A percentile compares a stretch with the other conserved stretches of the same genome.
phyloP scores from a whole-genome alignment of 2,797 vertebrate genomes.

The Parauchenoglanis punctatus region DNA sequence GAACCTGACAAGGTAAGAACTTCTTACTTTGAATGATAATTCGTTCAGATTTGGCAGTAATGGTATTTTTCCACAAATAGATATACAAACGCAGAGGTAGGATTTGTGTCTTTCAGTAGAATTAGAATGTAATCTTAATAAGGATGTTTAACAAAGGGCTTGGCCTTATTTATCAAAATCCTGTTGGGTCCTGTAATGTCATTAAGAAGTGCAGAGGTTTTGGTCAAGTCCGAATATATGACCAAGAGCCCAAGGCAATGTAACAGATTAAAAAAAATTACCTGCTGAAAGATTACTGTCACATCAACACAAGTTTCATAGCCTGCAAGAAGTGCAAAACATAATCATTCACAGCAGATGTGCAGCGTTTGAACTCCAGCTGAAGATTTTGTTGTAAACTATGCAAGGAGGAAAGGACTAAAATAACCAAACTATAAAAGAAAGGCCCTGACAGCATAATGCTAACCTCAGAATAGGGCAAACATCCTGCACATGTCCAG shows the following conservation, averaged over 20 bases:
- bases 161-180: constrained; percentile 22
- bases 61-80: neutral
- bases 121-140: neutral
- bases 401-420: constrained; percentile 10
- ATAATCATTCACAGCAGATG: neutral
- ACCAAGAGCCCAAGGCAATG: no score
- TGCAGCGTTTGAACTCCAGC: neutral
- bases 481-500: constrained; percentile 46
- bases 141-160: constrained; percentile 25
- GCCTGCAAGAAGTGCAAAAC: neutral
- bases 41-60: neutral
- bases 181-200: constrained; percentile 42
- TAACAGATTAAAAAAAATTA: neutral
- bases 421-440: constrained; percentile 32
- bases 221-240: neutral
- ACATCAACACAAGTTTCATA: neutral
- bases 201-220: constrained; percentile 42
- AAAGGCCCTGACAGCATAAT: constrained; percentile 45
- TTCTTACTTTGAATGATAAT: neutral
- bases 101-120: neutral
- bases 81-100: neutral
- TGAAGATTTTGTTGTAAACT: constrained; percentile 17
- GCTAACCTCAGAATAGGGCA: constrained; percentile 28
- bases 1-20: neutral
- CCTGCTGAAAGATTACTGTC: neutral